These are phyloP conservation scores for Gasteruption jaculator DNA, from an alignment of 2,888 invertebrate species.

Conservation along the genomic window DNA sequence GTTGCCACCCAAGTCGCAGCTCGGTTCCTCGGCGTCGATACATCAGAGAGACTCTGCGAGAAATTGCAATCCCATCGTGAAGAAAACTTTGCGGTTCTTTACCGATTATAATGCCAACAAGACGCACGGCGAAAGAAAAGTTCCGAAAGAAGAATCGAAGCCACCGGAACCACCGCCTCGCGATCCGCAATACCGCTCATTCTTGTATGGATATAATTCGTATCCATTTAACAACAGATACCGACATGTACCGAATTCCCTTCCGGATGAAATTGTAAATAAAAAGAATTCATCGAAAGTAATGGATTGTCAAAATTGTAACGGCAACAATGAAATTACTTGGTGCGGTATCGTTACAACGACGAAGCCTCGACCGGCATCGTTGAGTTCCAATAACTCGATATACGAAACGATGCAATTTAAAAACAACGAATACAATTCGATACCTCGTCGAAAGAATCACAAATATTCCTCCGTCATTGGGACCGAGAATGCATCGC, in stretches of 20 bases:
- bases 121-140: not conserved
- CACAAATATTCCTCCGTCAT: too few species aligned
- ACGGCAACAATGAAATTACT: conserved; percentile 20
- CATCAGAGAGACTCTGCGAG: conserved; percentile 7
- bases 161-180: conserved; percentile 80
- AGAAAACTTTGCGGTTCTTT: conserved; percentile 22
- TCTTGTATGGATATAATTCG: conserved; percentile 24
- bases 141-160: conserved; percentile 26
- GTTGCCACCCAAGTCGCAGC: not conserved
- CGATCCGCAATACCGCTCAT: conserved; percentile 59
- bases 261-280: too few species aligned
- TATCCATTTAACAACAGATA: conserved; percentile 24
- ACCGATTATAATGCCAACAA: too few species aligned
- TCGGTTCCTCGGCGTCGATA: too few species aligned
- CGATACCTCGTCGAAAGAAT: too few species aligned
- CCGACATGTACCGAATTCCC: conserved; percentile 17
- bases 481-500: too few species aligned
- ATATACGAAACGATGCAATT: too few species aligned
- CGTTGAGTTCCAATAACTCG: too few species aligned
- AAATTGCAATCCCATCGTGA: conserved; percentile 21
- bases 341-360: conserved; percentile 10
- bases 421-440: conserved; percentile 28
- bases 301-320: conserved; percentile 11
- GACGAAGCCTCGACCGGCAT: not conserved
- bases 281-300: too few species aligned